Conservation (phyloP, 2,888 invertebrate genomes). For the Phyllotreta cruciferae region DNA sequence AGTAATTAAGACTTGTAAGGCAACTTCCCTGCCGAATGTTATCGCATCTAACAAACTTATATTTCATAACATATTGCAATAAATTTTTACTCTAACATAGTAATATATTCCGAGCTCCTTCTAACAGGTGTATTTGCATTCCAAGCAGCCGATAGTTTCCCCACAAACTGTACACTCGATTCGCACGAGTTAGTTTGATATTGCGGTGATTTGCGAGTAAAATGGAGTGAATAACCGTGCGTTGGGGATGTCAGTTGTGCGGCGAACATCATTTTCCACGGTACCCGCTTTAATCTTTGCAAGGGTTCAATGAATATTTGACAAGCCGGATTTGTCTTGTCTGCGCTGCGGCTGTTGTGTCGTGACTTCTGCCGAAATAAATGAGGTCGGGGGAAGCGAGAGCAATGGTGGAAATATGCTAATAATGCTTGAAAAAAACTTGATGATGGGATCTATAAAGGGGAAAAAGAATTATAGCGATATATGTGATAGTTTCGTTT, state of each 20-base stretch:
- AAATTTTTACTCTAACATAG: too few relatives aligned
- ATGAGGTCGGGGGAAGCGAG: too few relatives aligned
- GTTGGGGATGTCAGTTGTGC: slow-evolving; percentile 28
- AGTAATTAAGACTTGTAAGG: slow-evolving; percentile 3
- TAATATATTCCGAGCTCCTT: too few relatives aligned
- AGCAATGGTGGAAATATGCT: too few relatives aligned
- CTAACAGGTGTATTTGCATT: slow-evolving; percentile 18
- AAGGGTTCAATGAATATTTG: slow-evolving; percentile 3
- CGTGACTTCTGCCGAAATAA: too few relatives aligned
- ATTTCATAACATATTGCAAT: too few relatives aligned
- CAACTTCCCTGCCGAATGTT: background rate
- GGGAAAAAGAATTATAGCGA: too few relatives aligned
- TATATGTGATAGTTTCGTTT: too few relatives aligned
- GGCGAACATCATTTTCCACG: slow-evolving; percentile 32
- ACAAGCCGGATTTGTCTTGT: slow-evolving; percentile 4
- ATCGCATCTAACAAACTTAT: background rate
- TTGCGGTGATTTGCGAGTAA: slow-evolving; percentile 36
- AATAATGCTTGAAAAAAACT: too few relatives aligned
- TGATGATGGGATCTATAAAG: too few relatives aligned
- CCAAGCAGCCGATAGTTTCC: background rate
- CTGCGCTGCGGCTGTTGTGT: too few relatives aligned
- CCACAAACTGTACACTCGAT: background rate
- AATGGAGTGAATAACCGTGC: slow-evolving; percentile 37
- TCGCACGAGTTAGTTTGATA: slow-evolving; percentile 21
- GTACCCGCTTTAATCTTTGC: slow-evolving; percentile 18